A percentile compares a stretch with the other conserved stretches of the same genome.
Evolutionary conservation across 2,113 vertebrate species (phyloP).

Genomic region (Bucco capensis): DNA sequence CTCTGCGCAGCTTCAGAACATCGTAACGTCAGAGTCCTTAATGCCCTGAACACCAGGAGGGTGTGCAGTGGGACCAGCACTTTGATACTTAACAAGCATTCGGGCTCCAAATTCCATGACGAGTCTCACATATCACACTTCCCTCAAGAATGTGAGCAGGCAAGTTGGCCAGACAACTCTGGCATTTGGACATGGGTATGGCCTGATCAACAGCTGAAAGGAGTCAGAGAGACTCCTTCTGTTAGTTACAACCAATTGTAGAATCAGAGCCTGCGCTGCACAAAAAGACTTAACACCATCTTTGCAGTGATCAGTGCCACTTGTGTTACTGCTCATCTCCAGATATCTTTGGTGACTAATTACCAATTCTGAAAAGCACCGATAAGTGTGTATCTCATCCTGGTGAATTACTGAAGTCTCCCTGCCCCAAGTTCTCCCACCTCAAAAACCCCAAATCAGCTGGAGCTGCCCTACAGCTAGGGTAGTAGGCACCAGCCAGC

Average conservation of each 20-base stretch:
- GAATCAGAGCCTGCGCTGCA: background rate
- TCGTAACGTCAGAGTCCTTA: rapidly evolving
- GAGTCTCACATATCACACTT: conserved; percentile 20
- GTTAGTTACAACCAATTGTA: background rate
- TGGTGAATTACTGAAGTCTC: background rate
- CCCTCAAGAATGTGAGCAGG: conserved; percentile 51
- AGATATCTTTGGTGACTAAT: background rate
- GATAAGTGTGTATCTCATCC: background rate
- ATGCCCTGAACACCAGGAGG: background rate
- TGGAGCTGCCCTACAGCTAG: background rate
- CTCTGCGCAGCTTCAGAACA: background rate
- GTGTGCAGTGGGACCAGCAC: background rate
- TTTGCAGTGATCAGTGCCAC: rapidly evolving
- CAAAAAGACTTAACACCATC: background rate
- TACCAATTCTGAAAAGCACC: background rate
- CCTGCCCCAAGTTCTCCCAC: background rate
- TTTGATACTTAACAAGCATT: background rate
- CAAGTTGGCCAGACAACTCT: conserved; percentile 44
- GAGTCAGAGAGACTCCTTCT: conserved; percentile 10
- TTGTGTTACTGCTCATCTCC: background rate
- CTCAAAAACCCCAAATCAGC: background rate
- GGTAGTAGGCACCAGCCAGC: background rate
- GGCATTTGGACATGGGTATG: conserved; percentile 14
- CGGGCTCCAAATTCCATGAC: background rate
- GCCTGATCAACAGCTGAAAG: conserved; percentile 3